Conservation (phyloP, 2,113 vertebrate species). For the Odobenus rosmarus region DNA sequence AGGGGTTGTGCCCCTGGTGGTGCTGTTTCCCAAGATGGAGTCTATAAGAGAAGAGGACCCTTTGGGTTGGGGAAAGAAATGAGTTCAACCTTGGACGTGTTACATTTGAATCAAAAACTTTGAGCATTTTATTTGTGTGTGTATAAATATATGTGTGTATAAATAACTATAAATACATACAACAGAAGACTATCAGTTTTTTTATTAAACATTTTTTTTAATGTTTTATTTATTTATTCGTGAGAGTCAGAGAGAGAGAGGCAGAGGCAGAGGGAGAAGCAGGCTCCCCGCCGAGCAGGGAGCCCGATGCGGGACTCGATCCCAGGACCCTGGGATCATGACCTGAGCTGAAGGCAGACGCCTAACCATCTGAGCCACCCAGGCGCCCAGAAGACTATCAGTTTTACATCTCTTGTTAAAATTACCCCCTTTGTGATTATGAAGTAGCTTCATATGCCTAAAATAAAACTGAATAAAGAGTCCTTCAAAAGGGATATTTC, state of each 20-base stretch:
- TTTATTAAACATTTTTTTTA: no score
- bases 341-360: no score
- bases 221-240: no score
- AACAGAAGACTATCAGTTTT: background rate
- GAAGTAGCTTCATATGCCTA: slow-evolving; percentile 5
- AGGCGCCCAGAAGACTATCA: background rate
- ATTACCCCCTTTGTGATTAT: slow-evolving; percentile 27
- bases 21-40: background rate
- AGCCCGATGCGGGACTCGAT: no score
- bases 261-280: no score
- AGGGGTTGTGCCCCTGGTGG: background rate
- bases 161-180: background rate
- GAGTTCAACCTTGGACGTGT: background rate
- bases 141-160: background rate
- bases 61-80: background rate
- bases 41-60: background rate
- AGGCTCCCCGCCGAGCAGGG: no score
- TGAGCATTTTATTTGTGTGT: background rate
- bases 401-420: slow-evolving; percentile 38
- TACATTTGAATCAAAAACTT: background rate
- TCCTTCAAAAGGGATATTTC: slow-evolving; percentile 4
- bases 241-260: no score
- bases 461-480: slow-evolving; percentile 27
- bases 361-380: no score
- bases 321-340: no score